Evolutionary conservation across 2,888 invertebrate genomes (phyloP), one percentile per base, ranked within the genome.

Genomic region (Eupithecia inturbata): DNA sequence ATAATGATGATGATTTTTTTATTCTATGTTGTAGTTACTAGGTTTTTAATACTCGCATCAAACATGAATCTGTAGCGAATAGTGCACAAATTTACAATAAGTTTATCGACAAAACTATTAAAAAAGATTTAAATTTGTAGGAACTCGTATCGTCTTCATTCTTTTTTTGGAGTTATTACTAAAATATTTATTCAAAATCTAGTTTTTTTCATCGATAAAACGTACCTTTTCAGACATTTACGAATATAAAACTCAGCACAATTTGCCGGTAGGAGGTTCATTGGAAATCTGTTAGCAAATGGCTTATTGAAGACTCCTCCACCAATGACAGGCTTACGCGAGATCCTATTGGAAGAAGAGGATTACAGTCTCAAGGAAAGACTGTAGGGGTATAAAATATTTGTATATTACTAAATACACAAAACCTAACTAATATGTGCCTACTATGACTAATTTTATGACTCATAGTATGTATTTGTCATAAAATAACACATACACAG

Each of bases 271-370:
- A 22, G 53, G 73, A 77, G 75, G 72, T 74, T 79, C 74, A 76
- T 74, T 70, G 76, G 74, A 74, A 77, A 80, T 79, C 78, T 79
- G 78, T 78, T 79, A 79, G 77, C 78, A 78, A 78, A 79, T 78
- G 77, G 78, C 77, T 80, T 79, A 79, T 79, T 74, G 77, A 78
- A 78, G 74, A 77, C 72, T 53, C 9, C 73, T 49, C 75, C 71
- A 73, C 77, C 77, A 77, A 79, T 79, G 79, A 77, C 73, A 75
- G 78, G 80, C 77, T 80, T 79, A 80, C 75, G 71, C 67, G 60
- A 70, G 70, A 79, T 79, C 78, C 79, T 77, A 80, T 79, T 79
- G 76, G 78, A 79, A 78, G 77, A 75, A 79, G 77, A 72, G 66
- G 80, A 80, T 80, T 80, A 80, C 75, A 39, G 67, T 64, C 73